phyloP scores from a whole-genome alignment of 2,113 vertebrate species.

The Rattus norvegicus region GRCr8 NC_086025.1:56088501-56089000 shows the following conservation, averaged over 20 bases:
- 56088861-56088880: not conserved
- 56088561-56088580: not conserved
- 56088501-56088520: too few species aligned
- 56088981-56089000: slow-evolving; percentile 9
- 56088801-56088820: not conserved
- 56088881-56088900: not conserved
- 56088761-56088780: not conserved
- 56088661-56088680: slow-evolving; percentile 13
- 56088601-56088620: not conserved
- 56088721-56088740: not conserved
- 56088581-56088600: not conserved
- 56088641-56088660: not conserved
- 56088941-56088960: not conserved
- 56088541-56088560: not conserved
- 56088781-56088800: not conserved
- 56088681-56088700: slow-evolving; percentile 35
- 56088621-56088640: not conserved
- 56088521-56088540: not conserved
- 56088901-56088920: not conserved
- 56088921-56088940: not conserved
- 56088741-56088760: not conserved
- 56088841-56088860: not conserved
- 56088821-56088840: not conserved
- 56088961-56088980: not conserved
- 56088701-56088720: slow-evolving; percentile 4